Percentiles rank a stretch among this genome's conserved stretches.
phyloP scores from a whole-genome alignment of 1,140 invertebrate genomes.

The Oppia nitens region DNA sequence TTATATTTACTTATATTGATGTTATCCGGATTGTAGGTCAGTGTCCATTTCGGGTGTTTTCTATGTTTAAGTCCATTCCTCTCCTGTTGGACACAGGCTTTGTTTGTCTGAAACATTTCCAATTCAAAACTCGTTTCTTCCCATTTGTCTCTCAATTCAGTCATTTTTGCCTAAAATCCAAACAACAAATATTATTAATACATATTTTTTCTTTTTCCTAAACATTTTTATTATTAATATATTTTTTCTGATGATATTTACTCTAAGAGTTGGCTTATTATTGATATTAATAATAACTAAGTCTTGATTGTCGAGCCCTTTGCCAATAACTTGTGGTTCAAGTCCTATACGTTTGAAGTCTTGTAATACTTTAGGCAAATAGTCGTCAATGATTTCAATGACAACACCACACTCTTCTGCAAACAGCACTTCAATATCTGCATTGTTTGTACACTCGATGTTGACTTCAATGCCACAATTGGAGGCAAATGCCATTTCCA shows the following conservation, averaged over 20 bases:
- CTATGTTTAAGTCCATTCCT: conserved; percentile 21
- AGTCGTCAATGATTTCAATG: conserved; percentile 49
- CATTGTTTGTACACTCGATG: conserved; percentile 17
- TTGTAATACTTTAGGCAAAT: conserved; percentile 40
- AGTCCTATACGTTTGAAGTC: conserved; percentile 42
- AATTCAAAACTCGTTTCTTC: conserved; percentile 86
- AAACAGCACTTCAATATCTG: conserved; percentile 39
- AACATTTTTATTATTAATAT: no score
- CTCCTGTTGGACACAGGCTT: conserved; percentile 58
- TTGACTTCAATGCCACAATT: conserved; percentile 57
- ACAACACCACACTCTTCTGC: conserved; percentile 81
- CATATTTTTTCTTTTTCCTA: neutral
- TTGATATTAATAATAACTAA: conserved; percentile 7
- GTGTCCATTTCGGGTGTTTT: conserved; percentile 29
- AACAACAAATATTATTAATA: conserved; percentile 11
- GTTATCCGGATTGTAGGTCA: conserved; percentile 48
- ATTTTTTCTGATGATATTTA: conserved; percentile 3
- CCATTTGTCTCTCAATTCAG: conserved; percentile 59
- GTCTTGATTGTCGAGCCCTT: neutral
- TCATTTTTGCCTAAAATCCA: conserved; percentile 45
- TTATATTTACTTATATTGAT: conserved; percentile 2
- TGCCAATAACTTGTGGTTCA: conserved; percentile 52
- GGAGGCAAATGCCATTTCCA: conserved; percentile 92
- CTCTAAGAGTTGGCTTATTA: conserved; percentile 8
- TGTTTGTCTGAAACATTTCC: conserved; percentile 51